Base-by-base conservation (phyloP, 30 jellyfish, hydroid and myxozoan species). In the Sanderia malayensis region DNA sequence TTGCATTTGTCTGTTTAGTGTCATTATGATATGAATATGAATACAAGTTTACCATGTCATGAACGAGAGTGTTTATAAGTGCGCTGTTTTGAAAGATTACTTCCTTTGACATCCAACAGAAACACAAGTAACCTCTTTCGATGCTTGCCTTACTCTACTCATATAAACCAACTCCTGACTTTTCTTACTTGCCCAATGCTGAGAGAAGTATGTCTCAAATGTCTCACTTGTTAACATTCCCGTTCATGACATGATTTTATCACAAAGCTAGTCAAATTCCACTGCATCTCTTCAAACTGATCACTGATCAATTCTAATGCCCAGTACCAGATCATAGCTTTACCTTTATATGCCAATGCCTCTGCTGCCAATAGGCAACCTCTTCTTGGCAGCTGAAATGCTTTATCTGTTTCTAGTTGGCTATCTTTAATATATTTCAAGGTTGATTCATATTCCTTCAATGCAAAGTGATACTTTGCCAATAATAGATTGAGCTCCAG, bases 361-460 rank as follows among this genome's bases (percentile, higher is more conserved):
- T 49, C 64, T 49, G 64, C 23, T 24, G 64, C 64, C 27, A 49
- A 19, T 49, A 49, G 18, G 27, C 64, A 49, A 18, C 64, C 64
- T 49, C 24, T 49, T 41, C 18, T 49, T 49, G 64, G 64, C 11
- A 49, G 27, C 27, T 49, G 8, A 4, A 49, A 2, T 3, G 64
- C 64, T 2, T 9, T 18, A 49, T 49, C 64, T 49, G 64, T 49
- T 15, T 49, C 27, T 24, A 49, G 24, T 2, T 49, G 8, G 64
- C 23, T 19, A 19, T 49, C 64, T 49, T 49, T 49, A 7, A 49
- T 18, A 19, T 2, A 49, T 18, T 49, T 49, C 24, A 49, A 49
- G 8, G 27, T 19, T 11, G 23, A 9, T 9, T 49, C 64, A 9
- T 15, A 19, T 15, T 49, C 27, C 7, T 49, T 49, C 25, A 19